A percentile compares a stretch with the other conserved stretches of the same genome.
phyloP scores from a whole-genome alignment of 2,113 vertebrate genomes.

The Platichthys flesus region DNA sequence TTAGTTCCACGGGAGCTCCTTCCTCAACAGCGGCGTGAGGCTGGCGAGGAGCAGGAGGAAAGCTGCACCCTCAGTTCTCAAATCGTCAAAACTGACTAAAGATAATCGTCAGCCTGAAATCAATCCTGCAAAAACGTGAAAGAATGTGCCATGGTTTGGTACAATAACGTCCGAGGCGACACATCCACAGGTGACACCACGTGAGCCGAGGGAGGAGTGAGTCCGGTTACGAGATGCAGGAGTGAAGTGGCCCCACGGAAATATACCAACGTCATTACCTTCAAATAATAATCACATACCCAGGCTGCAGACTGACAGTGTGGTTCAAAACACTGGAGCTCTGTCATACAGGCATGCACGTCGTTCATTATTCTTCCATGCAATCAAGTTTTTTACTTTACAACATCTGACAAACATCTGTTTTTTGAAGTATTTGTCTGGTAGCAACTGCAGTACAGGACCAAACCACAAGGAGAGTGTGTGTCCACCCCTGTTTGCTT shows the following conservation, averaged over 20 bases:
- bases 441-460: slow-evolving; percentile 37
- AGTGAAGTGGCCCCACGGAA: slow-evolving; percentile 9
- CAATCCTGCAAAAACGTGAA: background rate
- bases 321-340: slow-evolving; percentile 27
- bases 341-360: slow-evolving; percentile 48
- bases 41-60: slow-evolving; percentile 11
- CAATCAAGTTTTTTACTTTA: slow-evolving; percentile 11
- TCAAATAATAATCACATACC: background rate
- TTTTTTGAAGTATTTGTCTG: background rate
- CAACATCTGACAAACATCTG: background rate
- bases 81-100: slow-evolving; percentile 7
- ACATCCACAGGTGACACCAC: slow-evolving; percentile 8
- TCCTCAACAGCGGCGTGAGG: slow-evolving; percentile 22
- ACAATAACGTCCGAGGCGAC: slow-evolving; percentile 23
- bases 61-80: slow-evolving; percentile 44
- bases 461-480: slow-evolving; percentile 55
- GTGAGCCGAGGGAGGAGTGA: slow-evolving; percentile 15
- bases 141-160: slow-evolving; percentile 22
- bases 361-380: slow-evolving; percentile 50
- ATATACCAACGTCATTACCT: slow-evolving; percentile 5
- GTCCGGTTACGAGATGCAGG: slow-evolving; percentile 25
- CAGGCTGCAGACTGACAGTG: slow-evolving; percentile 33
- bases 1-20: slow-evolving; percentile 24
- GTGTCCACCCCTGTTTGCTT: too few relatives aligned
- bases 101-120: too few relatives aligned